phyloP scores from a whole-genome alignment of 37 sponge, comb jelly and placozoan genomes.

The Cladorhizidae sp. region DNA sequence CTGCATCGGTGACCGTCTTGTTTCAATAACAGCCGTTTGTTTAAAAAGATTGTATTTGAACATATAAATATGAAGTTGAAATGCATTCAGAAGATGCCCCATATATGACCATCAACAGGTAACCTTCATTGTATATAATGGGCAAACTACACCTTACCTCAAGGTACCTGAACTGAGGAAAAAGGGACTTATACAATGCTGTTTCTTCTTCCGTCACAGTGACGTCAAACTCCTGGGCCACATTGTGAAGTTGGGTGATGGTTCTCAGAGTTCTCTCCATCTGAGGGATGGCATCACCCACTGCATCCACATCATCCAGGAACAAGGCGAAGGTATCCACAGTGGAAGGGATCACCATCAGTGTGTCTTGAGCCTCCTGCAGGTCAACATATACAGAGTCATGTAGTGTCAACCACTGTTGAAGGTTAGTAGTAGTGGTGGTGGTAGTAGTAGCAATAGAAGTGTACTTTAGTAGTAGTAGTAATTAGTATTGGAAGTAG shows the following conservation, averaged over 20 bases:
- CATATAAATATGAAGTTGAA: too few species aligned
- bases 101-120: too few species aligned
- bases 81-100: too few species aligned
- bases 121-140: not conserved
- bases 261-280: conserved; percentile 36
- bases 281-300: conserved; percentile 23
- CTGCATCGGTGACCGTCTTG: too few species aligned
- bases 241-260: conserved; percentile 56
- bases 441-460: too few species aligned
- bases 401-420: too few species aligned
- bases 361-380: conserved; percentile 34
- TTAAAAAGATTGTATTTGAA: too few species aligned
- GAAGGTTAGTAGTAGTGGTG: too few species aligned
- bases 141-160: conserved; percentile 30
- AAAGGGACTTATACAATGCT: conserved; percentile 54
- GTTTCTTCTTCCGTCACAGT: conserved; percentile 41
- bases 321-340: conserved; percentile 46
- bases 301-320: conserved; percentile 43
- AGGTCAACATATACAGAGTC: too few species aligned
- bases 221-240: conserved; percentile 66
- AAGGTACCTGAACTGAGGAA: conserved; percentile 56
- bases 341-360: conserved; percentile 23
- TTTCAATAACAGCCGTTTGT: too few species aligned
- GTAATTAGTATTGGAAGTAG: too few species aligned
- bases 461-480: too few species aligned